Evolutionary conservation across 2,113 vertebrate species (phyloP).

Genomic region (Lycocorax pyrrhopterus): DNA sequence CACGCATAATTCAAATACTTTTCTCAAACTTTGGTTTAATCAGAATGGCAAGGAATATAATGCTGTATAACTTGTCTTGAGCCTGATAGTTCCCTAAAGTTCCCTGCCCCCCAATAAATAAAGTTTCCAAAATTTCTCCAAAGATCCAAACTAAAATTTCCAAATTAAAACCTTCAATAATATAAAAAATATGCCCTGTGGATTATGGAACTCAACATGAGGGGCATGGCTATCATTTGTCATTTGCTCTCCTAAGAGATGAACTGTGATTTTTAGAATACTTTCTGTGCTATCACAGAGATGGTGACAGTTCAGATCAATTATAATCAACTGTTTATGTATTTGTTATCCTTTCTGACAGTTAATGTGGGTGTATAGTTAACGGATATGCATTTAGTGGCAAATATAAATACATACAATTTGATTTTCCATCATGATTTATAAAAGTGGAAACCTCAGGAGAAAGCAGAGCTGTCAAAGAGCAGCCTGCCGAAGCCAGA

Average conservation of each 20-base stretch:
- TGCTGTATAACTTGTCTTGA: not conserved
- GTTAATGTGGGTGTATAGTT: not conserved
- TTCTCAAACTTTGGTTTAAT: not conserved
- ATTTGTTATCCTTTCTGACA: not conserved
- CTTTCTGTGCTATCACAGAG: not conserved
- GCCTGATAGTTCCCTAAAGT: not conserved
- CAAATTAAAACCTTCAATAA: not conserved
- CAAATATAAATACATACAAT: not conserved
- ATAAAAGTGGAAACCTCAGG: not conserved
- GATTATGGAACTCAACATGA: not conserved
- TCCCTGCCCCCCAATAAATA: accelerated
- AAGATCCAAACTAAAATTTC: not conserved
- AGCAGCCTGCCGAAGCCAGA: not conserved
- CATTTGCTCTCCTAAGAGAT: not conserved
- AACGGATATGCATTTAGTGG: not conserved
- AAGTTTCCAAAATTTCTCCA: not conserved
- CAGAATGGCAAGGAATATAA: not conserved
- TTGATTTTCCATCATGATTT: not conserved
- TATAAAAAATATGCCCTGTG: not conserved
- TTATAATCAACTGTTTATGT: not conserved
- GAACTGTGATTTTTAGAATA: not conserved
- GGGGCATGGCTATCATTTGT: not conserved
- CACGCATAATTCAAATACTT: not conserved
- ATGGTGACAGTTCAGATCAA: not conserved
- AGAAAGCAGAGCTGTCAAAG: not conserved